These are phyloP conservation scores for Poecile montanus DNA, from an alignment of 2,797 vertebrate genomes.

Conservation along the genomic window DNA sequence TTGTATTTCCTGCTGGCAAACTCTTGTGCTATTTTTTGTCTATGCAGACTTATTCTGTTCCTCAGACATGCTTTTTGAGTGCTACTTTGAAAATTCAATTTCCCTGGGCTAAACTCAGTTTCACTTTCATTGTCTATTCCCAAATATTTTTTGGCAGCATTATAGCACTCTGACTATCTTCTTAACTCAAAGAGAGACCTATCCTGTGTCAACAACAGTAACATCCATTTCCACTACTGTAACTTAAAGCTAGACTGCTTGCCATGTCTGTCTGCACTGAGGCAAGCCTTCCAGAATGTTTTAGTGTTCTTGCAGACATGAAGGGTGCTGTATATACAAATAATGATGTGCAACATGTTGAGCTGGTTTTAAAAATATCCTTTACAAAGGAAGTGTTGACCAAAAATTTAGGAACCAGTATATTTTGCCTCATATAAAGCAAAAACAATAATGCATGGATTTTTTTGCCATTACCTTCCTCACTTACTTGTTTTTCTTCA, in stretches of 20 bases:
- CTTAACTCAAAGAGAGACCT: neutral
- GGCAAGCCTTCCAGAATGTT: neutral
- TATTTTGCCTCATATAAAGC: neutral
- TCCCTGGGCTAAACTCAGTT: neutral
- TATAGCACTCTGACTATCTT: neutral
- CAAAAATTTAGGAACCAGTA: neutral
- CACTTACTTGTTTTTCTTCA: neutral
- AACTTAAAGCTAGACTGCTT: neutral
- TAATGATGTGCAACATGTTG: fast-evolving
- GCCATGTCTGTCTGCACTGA: neutral
- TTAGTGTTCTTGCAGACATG: neutral
- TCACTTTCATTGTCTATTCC: neutral
- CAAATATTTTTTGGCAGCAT: neutral
- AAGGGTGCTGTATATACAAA: neutral
- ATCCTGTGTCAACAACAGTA: neutral
- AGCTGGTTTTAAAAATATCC: neutral
- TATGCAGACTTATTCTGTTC: neutral
- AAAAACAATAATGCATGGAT: neutral
- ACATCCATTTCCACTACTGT: neutral
- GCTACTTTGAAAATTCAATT: neutral
- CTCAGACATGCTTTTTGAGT: neutral
- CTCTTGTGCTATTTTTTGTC: neutral
- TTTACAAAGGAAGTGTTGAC: neutral
- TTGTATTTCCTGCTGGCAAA: neutral
- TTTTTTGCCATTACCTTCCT: neutral